These are phyloP conservation scores for Meriones unguiculatus DNA, from an alignment of 2,113 vertebrate species.

Conservation along the genomic window DNA sequence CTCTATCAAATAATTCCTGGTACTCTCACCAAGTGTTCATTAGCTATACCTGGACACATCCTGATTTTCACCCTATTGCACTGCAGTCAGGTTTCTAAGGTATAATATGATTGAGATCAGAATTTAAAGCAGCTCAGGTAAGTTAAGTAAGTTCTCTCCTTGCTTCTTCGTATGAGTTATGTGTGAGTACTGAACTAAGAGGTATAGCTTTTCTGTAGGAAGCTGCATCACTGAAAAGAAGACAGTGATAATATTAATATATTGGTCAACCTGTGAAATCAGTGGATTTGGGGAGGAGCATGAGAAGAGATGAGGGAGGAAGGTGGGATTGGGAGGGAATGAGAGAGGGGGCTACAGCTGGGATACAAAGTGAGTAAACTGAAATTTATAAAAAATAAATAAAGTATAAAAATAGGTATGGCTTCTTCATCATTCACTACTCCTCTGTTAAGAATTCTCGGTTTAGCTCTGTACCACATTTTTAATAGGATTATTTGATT, in stretches of 20 bases:
- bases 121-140: neutral
- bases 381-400: too few relatives aligned
- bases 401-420: too few relatives aligned
- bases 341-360: too few relatives aligned
- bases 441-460: too few relatives aligned
- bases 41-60: constrained; percentile 6
- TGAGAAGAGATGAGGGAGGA: too few relatives aligned
- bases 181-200: neutral
- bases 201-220: neutral
- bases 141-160: neutral
- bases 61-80: neutral
- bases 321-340: too few relatives aligned
- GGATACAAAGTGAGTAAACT: too few relatives aligned
- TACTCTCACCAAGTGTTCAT: neutral
- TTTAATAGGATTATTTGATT: too few relatives aligned
- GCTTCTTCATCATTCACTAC: too few relatives aligned
- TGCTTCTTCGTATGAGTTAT: neutral
- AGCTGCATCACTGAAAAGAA: neutral
- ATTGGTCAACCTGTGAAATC: neutral
- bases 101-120: neutral
- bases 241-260: neutral
- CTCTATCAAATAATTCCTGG: neutral
- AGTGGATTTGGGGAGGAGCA: too few relatives aligned
- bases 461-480: too few relatives aligned
- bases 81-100: neutral